Evolutionary conservation across 1,140 invertebrate genomes (phyloP), one percentile per base, ranked within the genome.

Genomic region (Geopemphigus sp.): DNA sequence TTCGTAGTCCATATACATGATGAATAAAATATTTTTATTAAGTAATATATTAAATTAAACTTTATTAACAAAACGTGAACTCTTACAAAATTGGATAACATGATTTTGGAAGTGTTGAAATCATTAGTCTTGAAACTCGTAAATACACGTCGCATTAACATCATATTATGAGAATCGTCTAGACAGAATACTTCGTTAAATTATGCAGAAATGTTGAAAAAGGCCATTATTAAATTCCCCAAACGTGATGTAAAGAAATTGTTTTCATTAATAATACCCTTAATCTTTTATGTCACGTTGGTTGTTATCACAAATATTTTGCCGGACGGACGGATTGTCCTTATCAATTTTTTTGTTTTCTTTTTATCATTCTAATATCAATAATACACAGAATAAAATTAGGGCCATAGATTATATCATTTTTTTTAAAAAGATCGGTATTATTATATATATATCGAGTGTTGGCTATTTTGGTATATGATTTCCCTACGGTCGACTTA

Each of bases 21-120:
- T 50, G 14, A n/a, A 29, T 5, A 19, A 19, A 57, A 22, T 8
- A 57, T 24, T 50, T 22, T 63, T 19, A 24, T 32, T 32, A 32
- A 11, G 12, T 66, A 45, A 22, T 19, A 64, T n/a, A 47, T 22
- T 14, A 66, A 10, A 63, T 32, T 8, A 32, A 24, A 59, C 12
- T 24, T 59, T 59, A 24, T 24, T 19, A 19, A 66, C 19, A 66
- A 22, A n/a, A 66, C 11, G 0, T 26, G 26, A 17, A 29, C 6
- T 24, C 57, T 61, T 63, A 78, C 74, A 63, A 24, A 26, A 78
- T 78, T 78, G 29, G 56, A 19, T 24, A 63, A 63, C 32, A 39
- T 4, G 45, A 61, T 29, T 78, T 50, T 78, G 29, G 47, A 3
- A 54, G 11, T 11, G n/a, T 54, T 54, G 17, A 72, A 19, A 54